Evolutionary conservation across 2,797 vertebrate genomes (phyloP), one percentile per base, ranked within the genome.

Genomic region (Steatocranus sp.): DNA sequence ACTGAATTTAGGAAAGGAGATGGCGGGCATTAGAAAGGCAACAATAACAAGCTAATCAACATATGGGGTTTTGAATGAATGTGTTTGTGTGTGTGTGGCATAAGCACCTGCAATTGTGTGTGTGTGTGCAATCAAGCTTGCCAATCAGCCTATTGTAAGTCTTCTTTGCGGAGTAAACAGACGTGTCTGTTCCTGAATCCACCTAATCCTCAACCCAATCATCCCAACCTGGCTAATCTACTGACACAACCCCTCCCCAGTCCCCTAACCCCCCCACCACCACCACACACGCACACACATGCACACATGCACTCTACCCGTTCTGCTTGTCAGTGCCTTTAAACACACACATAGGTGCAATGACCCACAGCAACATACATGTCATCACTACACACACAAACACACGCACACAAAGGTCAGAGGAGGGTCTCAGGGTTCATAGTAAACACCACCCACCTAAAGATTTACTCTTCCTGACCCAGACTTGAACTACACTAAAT

Each of bases 151-250:
- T 87, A 91, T 92, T 93, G 89, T 86, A 88, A 92, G 85, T 86
- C 90, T 80, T 89, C 89, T 92, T 91, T 93, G 87, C 77, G 75
- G 85, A 91, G 91, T 94, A 94, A 95, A 95, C 94, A 94, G 90
- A 92, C 83, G 79, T 89, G 93, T 93, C 90, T 91, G 83, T 90
- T 92, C 88, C 86, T 78, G 83, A 94, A 86, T 92, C 93, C 88
- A 86, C 90, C 88, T 95, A 95, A 95, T 95, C 94, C 95, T 91
- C 83, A 82, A 89, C 84, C 88, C 92, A 94, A 93, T 95, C 91
- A 94, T 92, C 91, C 90, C 88, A 94, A 93, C 89, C 92, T 91
- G 91, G 90, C 92, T 95, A 94, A 94, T 95, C 94, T 93, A 91
- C 81, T 51, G 7, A 41, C 66, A 58, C 76, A 41, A 56, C 86